Conservation (phyloP, 2,797 vertebrate genomes). For the Alfaro cultratus region DNA sequence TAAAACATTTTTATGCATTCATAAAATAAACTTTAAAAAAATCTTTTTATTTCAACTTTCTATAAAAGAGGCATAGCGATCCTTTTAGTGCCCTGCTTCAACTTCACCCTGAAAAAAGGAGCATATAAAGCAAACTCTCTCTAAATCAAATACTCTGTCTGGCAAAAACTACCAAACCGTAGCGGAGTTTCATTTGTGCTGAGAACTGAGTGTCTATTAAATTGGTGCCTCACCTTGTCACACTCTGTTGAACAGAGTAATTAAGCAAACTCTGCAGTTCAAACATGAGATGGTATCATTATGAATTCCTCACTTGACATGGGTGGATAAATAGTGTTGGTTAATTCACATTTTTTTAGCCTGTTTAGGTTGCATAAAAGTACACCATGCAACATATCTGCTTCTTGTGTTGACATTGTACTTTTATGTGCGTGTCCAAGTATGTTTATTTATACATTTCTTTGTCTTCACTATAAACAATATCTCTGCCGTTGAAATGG, state of each 20-base stretch:
- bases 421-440: conserved; percentile 46
- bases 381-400: conserved; percentile 2
- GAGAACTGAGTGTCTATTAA: conserved; percentile 76
- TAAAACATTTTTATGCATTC: background rate
- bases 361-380: conserved; percentile 18
- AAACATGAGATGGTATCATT: conserved; percentile 74
- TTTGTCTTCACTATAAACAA: conserved; percentile 78
- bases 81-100: conserved; percentile 50
- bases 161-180: conserved; percentile 71
- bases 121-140: conserved; percentile 68
- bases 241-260: conserved; percentile 79
- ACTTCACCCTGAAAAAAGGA: conserved; percentile 43
- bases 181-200: conserved; percentile 75
- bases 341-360: conserved; percentile 39
- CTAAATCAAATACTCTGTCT: conserved; percentile 74
- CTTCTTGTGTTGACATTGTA: conserved; percentile 31
- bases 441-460: conserved; percentile 56
- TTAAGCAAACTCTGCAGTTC: conserved; percentile 78
- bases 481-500: conserved; percentile 81
- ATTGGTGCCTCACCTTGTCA: conserved; percentile 77
- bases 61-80: conserved; percentile 26
- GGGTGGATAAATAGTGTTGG: conserved; percentile 66
- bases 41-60: conserved; percentile 30
- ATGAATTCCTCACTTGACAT: conserved; percentile 73
- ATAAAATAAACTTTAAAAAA: conserved; percentile 8